Base-by-base conservation (phyloP, 2,888 invertebrate genomes). In the Nephrocerus scutellatus region DNA sequence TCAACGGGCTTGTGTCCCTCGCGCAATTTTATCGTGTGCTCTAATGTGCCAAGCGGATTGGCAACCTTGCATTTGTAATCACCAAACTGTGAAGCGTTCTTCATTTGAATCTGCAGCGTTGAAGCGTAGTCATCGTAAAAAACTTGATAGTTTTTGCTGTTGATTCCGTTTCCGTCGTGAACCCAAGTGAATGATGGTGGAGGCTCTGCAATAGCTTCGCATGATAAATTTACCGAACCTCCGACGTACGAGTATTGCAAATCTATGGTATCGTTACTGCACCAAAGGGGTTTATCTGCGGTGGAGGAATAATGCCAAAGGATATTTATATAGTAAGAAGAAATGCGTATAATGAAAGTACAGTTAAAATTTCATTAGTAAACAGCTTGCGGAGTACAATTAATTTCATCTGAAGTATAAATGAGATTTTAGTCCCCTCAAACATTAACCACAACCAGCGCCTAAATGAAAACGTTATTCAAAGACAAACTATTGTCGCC, bases 211-310 rank as follows among this genome's bases (percentile, higher is more conserved):
- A 71, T 66, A 42, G 72, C 76, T 54, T 71, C 66, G 62, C 80
- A 80, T 8, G 76, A 77, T 38, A 80, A 64, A 61, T 79, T 79
- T 4, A 74, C 74, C 25, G 61, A 60, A 22, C 77, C 77, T 16
- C 71, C 71, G 43, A 76, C 52, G 49, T 63, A 69, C 19, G 66
- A 62, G 41, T 59, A 68, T 41, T 63, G 60, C 28, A 57, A 37
- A 39, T 55, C 54, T 16, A 55, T 46, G 20, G 59, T 62, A 33
- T 62, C 61, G 46, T 59, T 59, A 43, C 51, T 52, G 41, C 57
- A 53, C 58, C 65, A 61, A 31, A 62, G 47, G 3, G 69, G 69
- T 45, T 62, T 60, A 55, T 68, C 68, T 68, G 53, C 16, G 22
- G 15, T 9, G 8, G 13, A 19, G 8, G 15, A 26, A 25, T 10